These are phyloP conservation scores for Pseudorhombus dupliciocellatus DNA, from an alignment of 2,113 vertebrate genomes.

Conservation along the genomic window DNA sequence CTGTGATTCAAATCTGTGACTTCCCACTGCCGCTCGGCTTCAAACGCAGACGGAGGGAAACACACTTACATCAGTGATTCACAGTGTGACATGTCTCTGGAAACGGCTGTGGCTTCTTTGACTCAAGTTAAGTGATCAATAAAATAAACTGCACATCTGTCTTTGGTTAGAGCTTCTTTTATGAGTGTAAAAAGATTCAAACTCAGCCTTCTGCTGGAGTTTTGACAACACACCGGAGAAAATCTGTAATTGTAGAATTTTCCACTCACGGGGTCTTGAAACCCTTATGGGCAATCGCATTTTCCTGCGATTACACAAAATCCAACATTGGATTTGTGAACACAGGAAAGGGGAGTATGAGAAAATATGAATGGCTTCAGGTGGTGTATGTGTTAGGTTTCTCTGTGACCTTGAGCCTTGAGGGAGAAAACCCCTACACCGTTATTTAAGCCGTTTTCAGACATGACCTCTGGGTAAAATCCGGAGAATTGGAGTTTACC, in stretches of 20 bases:
- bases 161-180: constrained; percentile 39
- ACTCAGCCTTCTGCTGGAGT: constrained; percentile 5
- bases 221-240: constrained; percentile 15
- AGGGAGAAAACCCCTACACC: constrained; percentile 45
- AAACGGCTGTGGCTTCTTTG: constrained; percentile 37
- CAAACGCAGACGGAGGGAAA: constrained; percentile 23
- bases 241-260: constrained; percentile 10
- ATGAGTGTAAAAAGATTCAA: constrained; percentile 32
- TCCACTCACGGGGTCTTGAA: constrained; percentile 13
- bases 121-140: constrained; percentile 23
- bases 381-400: constrained; percentile 44
- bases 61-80: constrained; percentile 41
- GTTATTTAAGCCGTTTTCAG: neutral
- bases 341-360: constrained; percentile 19
- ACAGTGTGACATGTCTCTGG: constrained; percentile 34
- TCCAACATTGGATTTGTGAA: constrained; percentile 18
- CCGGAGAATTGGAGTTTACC: no score
- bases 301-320: constrained; percentile 27
- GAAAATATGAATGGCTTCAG: constrained; percentile 40
- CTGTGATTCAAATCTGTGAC: neutral
- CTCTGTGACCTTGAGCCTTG: constrained; percentile 38
- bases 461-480: no score
- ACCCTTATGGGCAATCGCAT: neutral
- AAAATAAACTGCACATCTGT: constrained; percentile 53
- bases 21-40: constrained; percentile 20